Conservation (phyloP, 2,797 vertebrate genomes). For the Petrocephalus schoutedeni region DNA sequence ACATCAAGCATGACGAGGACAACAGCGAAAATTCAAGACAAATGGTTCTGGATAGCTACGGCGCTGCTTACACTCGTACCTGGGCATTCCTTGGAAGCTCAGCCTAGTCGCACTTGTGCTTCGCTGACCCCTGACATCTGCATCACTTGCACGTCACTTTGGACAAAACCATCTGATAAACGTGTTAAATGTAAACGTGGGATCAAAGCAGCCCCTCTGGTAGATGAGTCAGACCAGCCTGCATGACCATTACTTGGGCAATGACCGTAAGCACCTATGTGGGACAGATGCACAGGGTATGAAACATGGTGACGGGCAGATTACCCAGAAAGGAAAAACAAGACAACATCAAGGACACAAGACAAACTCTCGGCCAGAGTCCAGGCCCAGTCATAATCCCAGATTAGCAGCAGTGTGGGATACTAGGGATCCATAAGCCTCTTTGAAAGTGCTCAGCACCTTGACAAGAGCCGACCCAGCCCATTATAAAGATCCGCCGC, state of each 20-base stretch:
- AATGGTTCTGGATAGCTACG: neutral
- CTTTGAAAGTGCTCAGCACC: neutral
- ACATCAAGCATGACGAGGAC: neutral
- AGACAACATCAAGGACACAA: constrained; percentile 6
- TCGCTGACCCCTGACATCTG: neutral
- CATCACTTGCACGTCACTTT: neutral
- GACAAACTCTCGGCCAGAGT: neutral
- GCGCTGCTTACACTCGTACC: neutral
- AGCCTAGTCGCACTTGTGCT: neutral
- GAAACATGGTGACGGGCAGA: neutral
- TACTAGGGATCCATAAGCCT: constrained; percentile 2
- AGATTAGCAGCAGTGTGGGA: constrained; percentile 21
- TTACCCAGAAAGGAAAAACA: neutral
- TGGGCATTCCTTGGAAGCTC: neutral
- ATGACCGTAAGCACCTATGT: neutral
- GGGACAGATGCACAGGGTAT: neutral
- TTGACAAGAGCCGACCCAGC: neutral
- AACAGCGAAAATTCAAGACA: neutral
- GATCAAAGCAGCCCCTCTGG: neutral
- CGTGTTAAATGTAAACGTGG: neutral
- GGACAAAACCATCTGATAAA: neutral
- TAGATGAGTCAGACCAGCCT: neutral
- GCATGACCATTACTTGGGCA: neutral
- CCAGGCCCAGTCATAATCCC: constrained; percentile 23
- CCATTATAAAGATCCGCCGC: neutral